Evolutionary conservation across 2,888 invertebrate genomes (phyloP), one percentile per base, ranked within the genome.

Genomic region (Chloroclysta siterata): DNA sequence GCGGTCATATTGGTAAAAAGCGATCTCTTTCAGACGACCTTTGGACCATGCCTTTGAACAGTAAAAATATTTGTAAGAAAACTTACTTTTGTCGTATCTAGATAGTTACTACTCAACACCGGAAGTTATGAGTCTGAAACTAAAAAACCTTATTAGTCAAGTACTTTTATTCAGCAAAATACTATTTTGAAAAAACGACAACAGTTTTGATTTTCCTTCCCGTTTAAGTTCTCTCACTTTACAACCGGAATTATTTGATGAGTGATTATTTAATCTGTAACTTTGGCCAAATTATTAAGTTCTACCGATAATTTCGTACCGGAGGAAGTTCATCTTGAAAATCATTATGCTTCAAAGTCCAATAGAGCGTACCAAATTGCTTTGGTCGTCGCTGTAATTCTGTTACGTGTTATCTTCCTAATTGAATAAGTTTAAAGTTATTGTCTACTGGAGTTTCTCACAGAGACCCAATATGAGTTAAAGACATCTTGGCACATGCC

Each of bases 341-440:
- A 65, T 65, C 61, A 59, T 65, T 65, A 65, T 59, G 65, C 61
- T 61, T 61, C 61, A 61, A 65, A 65, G 65, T 61, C 61, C 65
- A 65, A 62, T 61, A 65, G 61, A 57, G 61, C 65, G 61, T 47
- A 55, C 58, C 58, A 58, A 65, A 65, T 62, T 65, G 61, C 65
- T 61, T 60, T 51, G 58, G 54, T 46, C 58, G 47, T 61, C 61
- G 54, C 61, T 48, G 58, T 62, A 61, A 65, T 61, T 65, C 51
- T 58, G 65, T 61, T 65, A 65, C 58, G 58, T 60, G 58, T 58
- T 61, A 62, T 65, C 60, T 60, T 36, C 51, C 15, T 55, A 61
- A 65, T 65, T 65, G 65, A 65, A 59, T 65, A 55, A 54, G 58
- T 62, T 65, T 65, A 41, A 54, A 61, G 53, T 65, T 61, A 58